phyloP scores from a whole-genome alignment of 2,888 invertebrate species.

The Hedya salicella region DNA sequence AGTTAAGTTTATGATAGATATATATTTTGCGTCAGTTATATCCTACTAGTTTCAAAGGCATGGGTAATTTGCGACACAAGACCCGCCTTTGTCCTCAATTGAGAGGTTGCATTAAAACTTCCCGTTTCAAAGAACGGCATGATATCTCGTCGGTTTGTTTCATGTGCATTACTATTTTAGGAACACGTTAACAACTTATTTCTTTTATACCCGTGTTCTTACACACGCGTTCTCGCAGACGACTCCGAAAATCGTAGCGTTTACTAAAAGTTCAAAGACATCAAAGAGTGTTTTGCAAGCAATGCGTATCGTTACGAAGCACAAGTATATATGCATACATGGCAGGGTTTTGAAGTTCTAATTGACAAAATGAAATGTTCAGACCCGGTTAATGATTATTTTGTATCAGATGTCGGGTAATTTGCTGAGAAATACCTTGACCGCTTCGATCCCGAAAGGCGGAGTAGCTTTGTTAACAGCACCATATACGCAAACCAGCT shows the following conservation, averaged over 20 bases:
- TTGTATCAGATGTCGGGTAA: constrained; percentile 6
- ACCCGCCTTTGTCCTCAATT: constrained; percentile 55
- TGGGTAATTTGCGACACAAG: constrained; percentile 47
- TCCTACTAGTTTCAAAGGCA: constrained; percentile 31
- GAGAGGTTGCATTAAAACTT: constrained; percentile 56
- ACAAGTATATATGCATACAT: no score
- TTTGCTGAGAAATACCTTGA: constrained; percentile 13
- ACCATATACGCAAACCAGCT: constrained; percentile 57
- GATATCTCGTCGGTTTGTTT: constrained; percentile 43
- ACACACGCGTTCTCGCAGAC: constrained; percentile 1
- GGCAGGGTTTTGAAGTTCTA: no score
- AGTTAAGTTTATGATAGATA: no score
- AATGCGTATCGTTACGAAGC: not conserved
- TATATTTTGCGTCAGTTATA: not conserved
- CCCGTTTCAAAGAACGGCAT: constrained; percentile 52
- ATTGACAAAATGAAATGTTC: no score
- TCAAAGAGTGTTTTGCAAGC: constrained; percentile 13
- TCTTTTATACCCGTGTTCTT: constrained; percentile 23
- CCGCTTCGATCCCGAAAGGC: constrained; percentile 27
- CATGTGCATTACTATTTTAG: constrained; percentile 34
- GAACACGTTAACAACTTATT: constrained; percentile 17
- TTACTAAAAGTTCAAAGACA: constrained; percentile 29
- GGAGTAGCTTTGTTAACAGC: constrained; percentile 26
- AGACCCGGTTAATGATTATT: not conserved
- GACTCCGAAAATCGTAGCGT: constrained; percentile 21